phyloP scores from a whole-genome alignment of 2,113 vertebrate species.

The Archocentrus centrarchus region DNA sequence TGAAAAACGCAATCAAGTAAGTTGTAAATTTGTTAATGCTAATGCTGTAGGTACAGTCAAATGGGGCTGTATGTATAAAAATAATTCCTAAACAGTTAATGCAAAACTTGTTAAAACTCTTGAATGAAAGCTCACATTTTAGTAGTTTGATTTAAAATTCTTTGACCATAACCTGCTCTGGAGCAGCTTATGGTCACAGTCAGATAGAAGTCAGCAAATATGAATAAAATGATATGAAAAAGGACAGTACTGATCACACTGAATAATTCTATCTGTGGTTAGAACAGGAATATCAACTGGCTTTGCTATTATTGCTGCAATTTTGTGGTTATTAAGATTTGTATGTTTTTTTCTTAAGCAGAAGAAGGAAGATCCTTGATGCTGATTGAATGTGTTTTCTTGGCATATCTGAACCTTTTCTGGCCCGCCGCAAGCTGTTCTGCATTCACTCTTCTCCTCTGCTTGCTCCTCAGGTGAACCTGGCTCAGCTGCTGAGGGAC shows the following conservation, averaged over 20 bases:
- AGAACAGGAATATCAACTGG: accelerated
- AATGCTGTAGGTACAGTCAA: not conserved
- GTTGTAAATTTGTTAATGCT: constrained; percentile 14
- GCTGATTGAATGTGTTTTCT: not conserved
- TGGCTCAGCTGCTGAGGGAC: constrained; percentile 91
- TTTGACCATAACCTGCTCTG: not conserved
- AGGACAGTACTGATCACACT: not conserved
- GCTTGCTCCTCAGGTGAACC: constrained; percentile 85
- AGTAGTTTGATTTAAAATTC: not conserved
- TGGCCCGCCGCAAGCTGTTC: not conserved
- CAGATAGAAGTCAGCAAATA: not conserved
- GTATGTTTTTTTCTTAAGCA: not conserved
- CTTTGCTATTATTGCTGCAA: not conserved
- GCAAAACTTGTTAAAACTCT: not conserved
- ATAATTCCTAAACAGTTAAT: not conserved
- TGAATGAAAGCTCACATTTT: not conserved
- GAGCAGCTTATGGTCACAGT: not conserved
- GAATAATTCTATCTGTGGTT: not conserved
- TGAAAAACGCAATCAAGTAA: constrained; percentile 97
- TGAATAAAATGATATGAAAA: not conserved
- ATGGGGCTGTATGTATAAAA: not conserved
- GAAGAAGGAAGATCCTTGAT: not conserved
- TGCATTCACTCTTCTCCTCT: not conserved
- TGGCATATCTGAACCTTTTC: not conserved
- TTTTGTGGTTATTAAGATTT: not conserved